Evolutionary conservation across 2,888 invertebrate species (phyloP).

Genomic region (Hydriomena furcata): DNA sequence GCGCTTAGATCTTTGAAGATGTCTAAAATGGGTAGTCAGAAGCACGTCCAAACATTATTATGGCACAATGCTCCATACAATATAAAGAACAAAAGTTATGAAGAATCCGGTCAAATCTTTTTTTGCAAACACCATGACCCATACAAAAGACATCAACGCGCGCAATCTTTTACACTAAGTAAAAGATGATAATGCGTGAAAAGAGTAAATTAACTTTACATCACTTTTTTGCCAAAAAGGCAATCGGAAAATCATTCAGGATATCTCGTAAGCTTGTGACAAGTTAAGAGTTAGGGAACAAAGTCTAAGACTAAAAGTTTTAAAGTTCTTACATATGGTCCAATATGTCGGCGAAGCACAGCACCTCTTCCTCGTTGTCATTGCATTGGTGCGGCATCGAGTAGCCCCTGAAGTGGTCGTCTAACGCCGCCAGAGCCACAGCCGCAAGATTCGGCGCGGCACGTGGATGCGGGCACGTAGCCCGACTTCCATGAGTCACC

Average conservation of each 20-base stretch:
- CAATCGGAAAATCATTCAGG: too few relatives aligned
- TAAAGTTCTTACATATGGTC: conserved; percentile 65
- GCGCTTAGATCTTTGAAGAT: too few relatives aligned
- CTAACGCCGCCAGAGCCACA: conserved; percentile 88
- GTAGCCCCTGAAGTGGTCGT: conserved; percentile 64
- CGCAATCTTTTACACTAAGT: background rate
- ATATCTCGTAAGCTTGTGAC: too few relatives aligned
- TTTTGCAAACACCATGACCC: background rate
- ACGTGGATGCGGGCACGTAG: conserved; percentile 89
- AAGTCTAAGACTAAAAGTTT: too few relatives aligned
- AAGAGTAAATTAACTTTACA: too few relatives aligned
- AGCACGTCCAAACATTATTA: too few relatives aligned
- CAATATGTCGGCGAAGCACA: conserved; percentile 77
- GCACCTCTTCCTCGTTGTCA: conserved; percentile 70
- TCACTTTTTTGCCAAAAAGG: too few relatives aligned
- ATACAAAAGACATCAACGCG: conserved; percentile 21
- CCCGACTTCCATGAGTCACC: conserved; percentile 88
- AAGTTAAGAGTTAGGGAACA: too few relatives aligned
- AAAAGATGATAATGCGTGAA: too few relatives aligned
- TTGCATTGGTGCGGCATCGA: conserved; percentile 85
- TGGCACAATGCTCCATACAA: background rate
- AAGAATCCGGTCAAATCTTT: too few relatives aligned
- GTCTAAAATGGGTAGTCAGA: too few relatives aligned
- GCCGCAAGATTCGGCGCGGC: conserved; percentile 91
- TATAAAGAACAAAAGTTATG: too few relatives aligned